phyloP scores from a whole-genome alignment of 2,113 vertebrate genomes.

The Antennarius striatus region DNA sequence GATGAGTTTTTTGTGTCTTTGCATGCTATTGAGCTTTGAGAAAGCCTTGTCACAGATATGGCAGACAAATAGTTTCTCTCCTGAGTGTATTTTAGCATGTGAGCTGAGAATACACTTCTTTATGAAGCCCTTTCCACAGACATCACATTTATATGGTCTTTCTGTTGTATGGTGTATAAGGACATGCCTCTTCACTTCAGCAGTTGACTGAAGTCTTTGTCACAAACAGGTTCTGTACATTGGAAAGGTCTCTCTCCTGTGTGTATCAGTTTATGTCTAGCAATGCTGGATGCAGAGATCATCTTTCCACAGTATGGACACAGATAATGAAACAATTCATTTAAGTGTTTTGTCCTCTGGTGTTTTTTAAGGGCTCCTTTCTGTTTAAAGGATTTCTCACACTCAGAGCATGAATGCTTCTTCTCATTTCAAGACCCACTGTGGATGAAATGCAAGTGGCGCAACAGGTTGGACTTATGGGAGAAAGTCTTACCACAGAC shows the following conservation, averaged over 20 bases:
- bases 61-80: constrained; percentile 60
- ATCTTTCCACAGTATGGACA: constrained; percentile 63
- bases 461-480: constrained; percentile 47
- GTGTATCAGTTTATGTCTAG: constrained; percentile 62
- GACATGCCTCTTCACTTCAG: constrained; percentile 61
- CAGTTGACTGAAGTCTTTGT: constrained; percentile 41
- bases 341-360: constrained; percentile 55
- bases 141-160: constrained; percentile 50
- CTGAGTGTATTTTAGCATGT: constrained; percentile 44
- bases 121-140: constrained; percentile 61
- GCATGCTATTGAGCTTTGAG: constrained; percentile 48
- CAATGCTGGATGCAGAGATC: constrained; percentile 20
- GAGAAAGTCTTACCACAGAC: constrained; percentile 63
- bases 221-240: constrained; percentile 46
- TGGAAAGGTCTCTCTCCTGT: constrained; percentile 63
- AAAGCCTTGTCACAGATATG: constrained; percentile 60
- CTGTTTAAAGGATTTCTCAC: constrained; percentile 60
- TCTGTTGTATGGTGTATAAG: constrained; percentile 45
- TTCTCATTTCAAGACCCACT: constrained; percentile 40
- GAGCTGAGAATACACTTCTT: constrained; percentile 27
- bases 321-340: constrained; percentile 32
- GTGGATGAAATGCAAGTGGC: constrained; percentile 59
- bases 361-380: constrained; percentile 58
- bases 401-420: constrained; percentile 47
- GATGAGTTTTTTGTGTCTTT: constrained; percentile 55